Conservation (phyloP, 2,888 invertebrate species). For the Tolmerus cingulatus region DNA sequence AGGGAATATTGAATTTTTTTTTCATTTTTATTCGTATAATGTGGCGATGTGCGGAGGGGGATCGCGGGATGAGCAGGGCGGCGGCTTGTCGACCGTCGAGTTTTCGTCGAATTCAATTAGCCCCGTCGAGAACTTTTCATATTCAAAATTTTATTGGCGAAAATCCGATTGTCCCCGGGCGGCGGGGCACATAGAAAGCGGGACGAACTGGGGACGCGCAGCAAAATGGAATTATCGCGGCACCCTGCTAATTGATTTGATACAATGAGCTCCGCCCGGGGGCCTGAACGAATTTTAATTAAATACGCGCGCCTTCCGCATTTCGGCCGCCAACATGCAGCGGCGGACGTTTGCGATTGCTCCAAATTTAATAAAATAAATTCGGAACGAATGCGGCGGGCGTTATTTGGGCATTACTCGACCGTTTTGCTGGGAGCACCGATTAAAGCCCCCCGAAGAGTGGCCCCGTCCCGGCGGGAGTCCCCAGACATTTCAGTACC, state of each 20-base stretch:
- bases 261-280: background rate
- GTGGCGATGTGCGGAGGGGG: background rate
- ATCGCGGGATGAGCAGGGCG: background rate
- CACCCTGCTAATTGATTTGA: background rate
- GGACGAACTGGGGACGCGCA: background rate
- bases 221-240: background rate
- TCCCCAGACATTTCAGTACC: background rate
- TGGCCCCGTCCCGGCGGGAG: background rate
- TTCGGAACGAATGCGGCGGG: background rate
- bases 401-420: background rate
- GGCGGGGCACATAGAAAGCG: background rate
- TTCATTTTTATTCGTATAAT: background rate
- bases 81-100: background rate
- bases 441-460: background rate
- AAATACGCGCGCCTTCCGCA: background rate
- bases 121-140: background rate
- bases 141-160: slow-evolving; percentile 14
- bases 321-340: background rate
- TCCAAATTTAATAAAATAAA: background rate
- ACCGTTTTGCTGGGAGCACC: background rate
- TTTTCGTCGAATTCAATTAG: slow-evolving; percentile 3
- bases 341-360: background rate
- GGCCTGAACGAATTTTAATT: background rate
- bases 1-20: slow-evolving; percentile 4
- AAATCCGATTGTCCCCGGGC: slow-evolving; percentile 4